phyloP scores from a whole-genome alignment of 2,113 vertebrate genomes.

The Percopsis transmontana region DNA sequence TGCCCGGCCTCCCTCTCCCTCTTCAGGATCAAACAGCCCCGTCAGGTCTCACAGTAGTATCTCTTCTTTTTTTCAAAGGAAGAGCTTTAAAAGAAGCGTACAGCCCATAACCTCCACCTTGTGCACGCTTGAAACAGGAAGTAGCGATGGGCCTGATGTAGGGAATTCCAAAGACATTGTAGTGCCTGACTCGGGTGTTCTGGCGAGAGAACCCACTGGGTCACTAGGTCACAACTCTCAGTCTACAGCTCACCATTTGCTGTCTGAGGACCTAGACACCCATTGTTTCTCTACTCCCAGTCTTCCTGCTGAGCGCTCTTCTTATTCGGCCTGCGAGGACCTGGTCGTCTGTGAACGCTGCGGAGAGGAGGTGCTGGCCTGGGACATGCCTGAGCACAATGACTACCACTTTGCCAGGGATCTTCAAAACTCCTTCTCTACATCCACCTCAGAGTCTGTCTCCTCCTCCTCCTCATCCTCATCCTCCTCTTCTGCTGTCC shows the following conservation, averaged over 20 bases:
- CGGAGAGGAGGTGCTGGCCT: constrained; percentile 79
- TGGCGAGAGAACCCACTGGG: not conserved
- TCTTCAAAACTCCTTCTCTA: constrained; percentile 85
- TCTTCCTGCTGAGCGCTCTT: not conserved
- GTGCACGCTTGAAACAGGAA: constrained; percentile 8
- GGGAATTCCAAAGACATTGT: constrained; percentile 5
- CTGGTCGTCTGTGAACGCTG: constrained; percentile 86
- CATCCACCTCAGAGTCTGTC: constrained; percentile 24
- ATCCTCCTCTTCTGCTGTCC: not conserved
- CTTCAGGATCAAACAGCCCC: constrained; percentile 8
- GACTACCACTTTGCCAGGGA: constrained; percentile 95
- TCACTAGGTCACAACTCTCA: not conserved
- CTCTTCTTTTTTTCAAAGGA: constrained; percentile 74
- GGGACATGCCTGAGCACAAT: constrained; percentile 92
- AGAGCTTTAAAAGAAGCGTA: constrained; percentile 49
- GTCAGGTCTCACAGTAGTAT: constrained; percentile 21
- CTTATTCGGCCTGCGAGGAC: constrained; percentile 67
- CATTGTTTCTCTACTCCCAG: not conserved
- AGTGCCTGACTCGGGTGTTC: not conserved
- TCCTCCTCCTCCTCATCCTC: not conserved
- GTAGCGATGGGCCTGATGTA: not conserved
- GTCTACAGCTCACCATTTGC: not conserved
- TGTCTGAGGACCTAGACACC: constrained; percentile 9
- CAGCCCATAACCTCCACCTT: not conserved
- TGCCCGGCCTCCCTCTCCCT: not conserved